phyloP scores from a whole-genome alignment of 2,113 vertebrate species.

The Orientallactaga bullata region DNA sequence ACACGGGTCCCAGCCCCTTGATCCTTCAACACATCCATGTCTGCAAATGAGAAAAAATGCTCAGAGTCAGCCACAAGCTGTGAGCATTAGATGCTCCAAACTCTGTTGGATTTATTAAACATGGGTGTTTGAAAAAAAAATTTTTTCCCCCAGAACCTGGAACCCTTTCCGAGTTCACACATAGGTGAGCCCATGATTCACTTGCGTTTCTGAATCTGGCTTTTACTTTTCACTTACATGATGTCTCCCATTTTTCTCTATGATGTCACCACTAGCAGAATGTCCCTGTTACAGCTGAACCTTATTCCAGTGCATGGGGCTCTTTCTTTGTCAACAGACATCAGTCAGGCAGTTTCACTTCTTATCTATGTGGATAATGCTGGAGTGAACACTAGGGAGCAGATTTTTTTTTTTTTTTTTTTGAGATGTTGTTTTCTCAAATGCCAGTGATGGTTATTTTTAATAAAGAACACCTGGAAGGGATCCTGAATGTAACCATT shows the following conservation, averaged over 20 bases:
- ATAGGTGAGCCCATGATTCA: not conserved
- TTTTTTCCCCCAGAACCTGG: too few species aligned
- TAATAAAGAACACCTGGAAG: conserved; percentile 16
- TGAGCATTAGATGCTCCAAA: too few species aligned
- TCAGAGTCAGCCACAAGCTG: too few species aligned
- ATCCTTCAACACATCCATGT: too few species aligned
- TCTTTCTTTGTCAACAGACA: not conserved
- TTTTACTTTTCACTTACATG: not conserved
- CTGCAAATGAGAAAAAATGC: too few species aligned
- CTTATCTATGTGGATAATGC: not conserved
- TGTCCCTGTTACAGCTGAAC: not conserved
- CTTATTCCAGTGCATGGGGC: not conserved
- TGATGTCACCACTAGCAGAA: not conserved
- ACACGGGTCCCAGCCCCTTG: too few species aligned
- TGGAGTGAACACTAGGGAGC: not conserved
- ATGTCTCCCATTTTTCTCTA: not conserved
- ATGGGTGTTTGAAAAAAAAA: too few species aligned
- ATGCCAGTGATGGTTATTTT: not conserved
- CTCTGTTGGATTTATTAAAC: too few species aligned
- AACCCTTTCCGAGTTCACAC: too few species aligned
- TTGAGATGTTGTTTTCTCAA: not conserved
- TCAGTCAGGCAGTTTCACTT: not conserved
- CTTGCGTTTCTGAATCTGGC: not conserved
- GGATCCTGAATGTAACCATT: not conserved
- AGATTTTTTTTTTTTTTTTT: not conserved